Evolutionary conservation across 2,797 vertebrate genomes (phyloP).

Genomic region (Carcharodon carcharias): DNA sequence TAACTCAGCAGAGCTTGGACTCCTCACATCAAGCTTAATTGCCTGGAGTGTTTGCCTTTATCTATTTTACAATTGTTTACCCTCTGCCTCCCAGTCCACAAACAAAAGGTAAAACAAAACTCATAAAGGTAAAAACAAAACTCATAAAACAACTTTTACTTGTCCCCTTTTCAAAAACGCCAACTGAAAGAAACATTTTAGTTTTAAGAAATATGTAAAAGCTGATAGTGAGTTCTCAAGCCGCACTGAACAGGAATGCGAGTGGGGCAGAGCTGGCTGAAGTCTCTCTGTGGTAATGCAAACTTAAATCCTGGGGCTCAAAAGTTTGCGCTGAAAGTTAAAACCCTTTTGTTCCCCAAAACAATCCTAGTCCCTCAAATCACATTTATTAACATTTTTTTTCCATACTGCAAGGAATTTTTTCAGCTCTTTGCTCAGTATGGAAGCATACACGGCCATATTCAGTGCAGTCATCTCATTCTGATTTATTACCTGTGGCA

Average conservation of each 20-base stretch:
- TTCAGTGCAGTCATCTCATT: not conserved
- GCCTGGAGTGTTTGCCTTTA: not conserved
- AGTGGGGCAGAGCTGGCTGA: not conserved
- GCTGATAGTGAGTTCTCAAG: not conserved
- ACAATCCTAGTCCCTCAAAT: not conserved
- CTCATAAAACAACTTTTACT: not conserved
- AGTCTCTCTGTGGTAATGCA: not conserved
- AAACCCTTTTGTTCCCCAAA: not conserved
- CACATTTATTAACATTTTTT: not conserved
- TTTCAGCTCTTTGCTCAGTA: not conserved
- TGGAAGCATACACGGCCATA: not conserved
- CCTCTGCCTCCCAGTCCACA: not conserved
- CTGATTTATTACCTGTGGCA: conserved; percentile 4
- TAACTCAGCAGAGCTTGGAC: not conserved
- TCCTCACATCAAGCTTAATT: not conserved
- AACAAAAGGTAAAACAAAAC: not conserved
- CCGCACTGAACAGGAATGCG: not conserved
- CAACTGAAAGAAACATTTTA: not conserved
- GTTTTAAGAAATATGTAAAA: not conserved
- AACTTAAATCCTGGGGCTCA: not conserved
- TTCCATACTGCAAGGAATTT: not conserved
- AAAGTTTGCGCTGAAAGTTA: not conserved
- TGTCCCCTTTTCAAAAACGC: too few species aligned
- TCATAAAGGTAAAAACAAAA: too few species aligned
- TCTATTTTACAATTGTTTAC: not conserved